phyloP scores from a whole-genome alignment of 2,888 invertebrate genomes.

The Eurytoma adleriae region DNA sequence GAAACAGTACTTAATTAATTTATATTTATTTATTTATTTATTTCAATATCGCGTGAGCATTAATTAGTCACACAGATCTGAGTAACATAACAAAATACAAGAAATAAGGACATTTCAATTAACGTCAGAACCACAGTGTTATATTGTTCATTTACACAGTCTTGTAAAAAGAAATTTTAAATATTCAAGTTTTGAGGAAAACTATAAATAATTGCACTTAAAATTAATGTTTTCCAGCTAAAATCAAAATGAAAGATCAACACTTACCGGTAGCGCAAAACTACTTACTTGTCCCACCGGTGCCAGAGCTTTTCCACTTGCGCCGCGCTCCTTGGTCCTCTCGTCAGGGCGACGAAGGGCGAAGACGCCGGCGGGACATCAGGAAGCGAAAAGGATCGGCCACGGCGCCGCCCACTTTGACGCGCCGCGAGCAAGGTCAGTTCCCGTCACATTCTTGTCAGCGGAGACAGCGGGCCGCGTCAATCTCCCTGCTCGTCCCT shows the following conservation, averaged over 20 bases:
- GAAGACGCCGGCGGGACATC: background rate
- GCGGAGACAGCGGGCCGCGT: constrained; percentile 74
- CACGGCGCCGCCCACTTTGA: constrained; percentile 63
- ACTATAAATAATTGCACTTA: too few species aligned
- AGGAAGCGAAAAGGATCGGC: background rate
- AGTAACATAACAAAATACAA: too few species aligned
- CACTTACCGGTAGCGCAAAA: background rate
- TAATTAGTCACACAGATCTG: too few species aligned
- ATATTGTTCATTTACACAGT: too few species aligned
- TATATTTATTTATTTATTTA: background rate
- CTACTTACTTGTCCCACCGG: background rate
- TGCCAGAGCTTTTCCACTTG: constrained; percentile 8
- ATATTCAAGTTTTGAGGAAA: too few species aligned
- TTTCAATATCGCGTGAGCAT: too few species aligned
- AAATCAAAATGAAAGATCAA: too few species aligned
- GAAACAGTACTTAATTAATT: background rate
- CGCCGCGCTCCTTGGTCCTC: too few species aligned
- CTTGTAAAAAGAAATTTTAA: too few species aligned
- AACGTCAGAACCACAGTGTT: too few species aligned
- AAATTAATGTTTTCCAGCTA: constrained; percentile 1
- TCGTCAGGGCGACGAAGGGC: background rate
- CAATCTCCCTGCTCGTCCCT: constrained; percentile 67
- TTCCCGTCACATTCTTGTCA: constrained; percentile 76
- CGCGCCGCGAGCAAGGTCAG: constrained; percentile 66
- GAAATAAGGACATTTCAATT: too few species aligned